Evolutionary conservation across 64 coral and sea anemone species (phyloP).

Genomic region (Orbicella faveolata): DNA sequence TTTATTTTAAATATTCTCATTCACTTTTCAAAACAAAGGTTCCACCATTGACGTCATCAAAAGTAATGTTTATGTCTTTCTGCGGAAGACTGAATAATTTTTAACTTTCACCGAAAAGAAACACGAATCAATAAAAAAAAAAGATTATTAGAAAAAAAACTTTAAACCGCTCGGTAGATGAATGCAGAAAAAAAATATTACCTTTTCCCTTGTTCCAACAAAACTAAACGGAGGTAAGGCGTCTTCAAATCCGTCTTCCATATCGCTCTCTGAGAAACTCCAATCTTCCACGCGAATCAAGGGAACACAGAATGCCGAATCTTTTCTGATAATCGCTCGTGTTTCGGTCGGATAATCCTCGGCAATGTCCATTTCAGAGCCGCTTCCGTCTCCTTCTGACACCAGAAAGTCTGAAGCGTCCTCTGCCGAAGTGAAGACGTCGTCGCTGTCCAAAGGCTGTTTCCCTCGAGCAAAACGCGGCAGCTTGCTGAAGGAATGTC

Average conservation of each 20-base stretch:
- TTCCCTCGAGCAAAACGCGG: not conserved
- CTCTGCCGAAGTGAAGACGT: not conserved
- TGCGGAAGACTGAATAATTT: not conserved
- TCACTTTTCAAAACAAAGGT: not conserved
- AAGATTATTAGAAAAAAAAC: not conserved
- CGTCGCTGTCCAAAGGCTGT: not conserved
- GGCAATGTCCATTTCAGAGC: constrained; percentile 24
- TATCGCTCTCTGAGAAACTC: constrained; percentile 48
- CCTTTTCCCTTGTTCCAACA: constrained; percentile 36
- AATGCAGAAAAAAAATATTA: not conserved
- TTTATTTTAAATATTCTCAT: not conserved
- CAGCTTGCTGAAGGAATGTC: not conserved
- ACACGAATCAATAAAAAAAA: not conserved
- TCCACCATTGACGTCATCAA: not conserved
- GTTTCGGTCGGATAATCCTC: constrained; percentile 27
- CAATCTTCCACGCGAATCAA: constrained; percentile 61
- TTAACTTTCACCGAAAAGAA: not conserved
- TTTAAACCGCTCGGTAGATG: not conserved
- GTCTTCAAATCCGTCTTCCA: constrained; percentile 41
- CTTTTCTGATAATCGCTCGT: constrained; percentile 6
- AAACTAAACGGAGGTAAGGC: constrained; percentile 34
- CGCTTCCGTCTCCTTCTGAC: not conserved
- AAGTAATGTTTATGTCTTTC: not conserved
- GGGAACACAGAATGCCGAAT: constrained; percentile 49
- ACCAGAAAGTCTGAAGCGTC: not conserved